phyloP scores from a whole-genome alignment of 2,888 invertebrate species.

The Cacoxenus indagator region DNA sequence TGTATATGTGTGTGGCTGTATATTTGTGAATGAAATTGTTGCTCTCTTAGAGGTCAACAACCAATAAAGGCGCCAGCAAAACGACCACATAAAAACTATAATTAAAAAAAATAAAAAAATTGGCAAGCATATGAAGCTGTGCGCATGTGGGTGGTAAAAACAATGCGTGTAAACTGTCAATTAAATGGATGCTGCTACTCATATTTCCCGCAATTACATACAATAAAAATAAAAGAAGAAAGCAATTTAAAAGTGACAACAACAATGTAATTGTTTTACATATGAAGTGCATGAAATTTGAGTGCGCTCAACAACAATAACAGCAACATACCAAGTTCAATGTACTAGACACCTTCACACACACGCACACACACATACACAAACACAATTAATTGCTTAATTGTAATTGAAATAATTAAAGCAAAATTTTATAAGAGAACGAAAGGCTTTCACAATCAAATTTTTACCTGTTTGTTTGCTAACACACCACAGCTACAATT shows the following conservation, averaged over 20 bases:
- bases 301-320: neutral
- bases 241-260: constrained; percentile 44
- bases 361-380: constrained; percentile 27
- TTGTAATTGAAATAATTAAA: neutral
- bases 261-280: constrained; percentile 44
- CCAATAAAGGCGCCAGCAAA: neutral
- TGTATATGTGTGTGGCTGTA: neutral
- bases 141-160: neutral
- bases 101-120: neutral
- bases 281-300: neutral
- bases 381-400: neutral
- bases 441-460: neutral
- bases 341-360: constrained; percentile 40
- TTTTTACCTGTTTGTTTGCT: too few species aligned
- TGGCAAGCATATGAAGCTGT: neutral
- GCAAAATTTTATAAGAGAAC: neutral
- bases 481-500: neutral
- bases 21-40: neutral
- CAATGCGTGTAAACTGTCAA: neutral
- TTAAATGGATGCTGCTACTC: constrained; percentile 24
- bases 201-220: constrained; percentile 55
- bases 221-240: constrained; percentile 25
- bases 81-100: neutral
- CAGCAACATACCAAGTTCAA: constrained; percentile 61
- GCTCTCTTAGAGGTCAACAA: neutral